phyloP scores from a whole-genome alignment of 1,140 invertebrate genomes.

The Pogonognathellus flavescens region DNA sequence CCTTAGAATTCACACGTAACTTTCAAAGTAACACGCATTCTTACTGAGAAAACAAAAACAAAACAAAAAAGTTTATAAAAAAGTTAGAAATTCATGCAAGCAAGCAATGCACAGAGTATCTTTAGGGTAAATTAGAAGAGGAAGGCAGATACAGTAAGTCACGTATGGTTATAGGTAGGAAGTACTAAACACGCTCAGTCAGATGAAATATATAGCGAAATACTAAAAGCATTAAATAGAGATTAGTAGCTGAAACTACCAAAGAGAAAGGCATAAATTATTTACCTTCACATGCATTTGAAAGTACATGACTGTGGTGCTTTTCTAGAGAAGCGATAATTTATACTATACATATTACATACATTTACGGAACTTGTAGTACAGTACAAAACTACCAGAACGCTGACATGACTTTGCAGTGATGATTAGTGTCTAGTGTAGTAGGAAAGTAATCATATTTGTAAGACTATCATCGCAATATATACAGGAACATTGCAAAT shows the following conservation, averaged over 20 bases:
- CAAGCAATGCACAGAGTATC: no score
- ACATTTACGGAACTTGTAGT: constrained; percentile 17
- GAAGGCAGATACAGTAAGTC: no score
- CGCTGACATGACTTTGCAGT: neutral
- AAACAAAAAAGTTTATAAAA: no score
- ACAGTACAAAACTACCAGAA: constrained; percentile 16
- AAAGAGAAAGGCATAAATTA: no score
- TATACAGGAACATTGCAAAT: neutral
- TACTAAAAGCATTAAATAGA: neutral
- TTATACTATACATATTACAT: constrained; percentile 14
- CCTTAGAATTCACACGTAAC: no score
- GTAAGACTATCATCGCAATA: neutral
- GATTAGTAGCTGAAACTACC: neutral
- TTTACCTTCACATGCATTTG: neutral
- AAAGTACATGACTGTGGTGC: constrained; percentile 29
- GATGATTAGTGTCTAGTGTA: neutral
- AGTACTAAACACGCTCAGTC: no score
- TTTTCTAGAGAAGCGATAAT: constrained; percentile 2
- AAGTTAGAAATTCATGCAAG: no score
- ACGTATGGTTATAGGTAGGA: no score
- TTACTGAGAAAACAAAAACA: no score
- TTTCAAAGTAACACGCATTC: no score
- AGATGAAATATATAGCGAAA: neutral
- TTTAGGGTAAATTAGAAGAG: no score
- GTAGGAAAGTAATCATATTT: neutral